Conservation (phyloP, 2,113 vertebrate species). For the Pituophis catenifer region DNA sequence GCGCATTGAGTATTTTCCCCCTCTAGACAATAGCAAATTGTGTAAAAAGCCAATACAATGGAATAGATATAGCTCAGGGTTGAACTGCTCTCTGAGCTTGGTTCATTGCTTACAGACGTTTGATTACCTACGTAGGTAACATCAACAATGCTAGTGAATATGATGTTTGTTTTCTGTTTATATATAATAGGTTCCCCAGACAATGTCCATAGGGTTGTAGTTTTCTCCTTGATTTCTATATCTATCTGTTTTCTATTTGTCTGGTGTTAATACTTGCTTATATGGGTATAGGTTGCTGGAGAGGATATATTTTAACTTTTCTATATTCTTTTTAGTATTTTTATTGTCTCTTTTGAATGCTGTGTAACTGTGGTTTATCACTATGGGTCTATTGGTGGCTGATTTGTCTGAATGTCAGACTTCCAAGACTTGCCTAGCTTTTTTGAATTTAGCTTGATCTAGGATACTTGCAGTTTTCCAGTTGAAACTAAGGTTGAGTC, state of each 20-base stretch:
- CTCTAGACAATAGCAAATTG: slow-evolving; percentile 30
- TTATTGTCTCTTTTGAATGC: background rate
- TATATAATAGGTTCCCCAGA: background rate
- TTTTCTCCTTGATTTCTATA: background rate
- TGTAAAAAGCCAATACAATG: slow-evolving; percentile 13
- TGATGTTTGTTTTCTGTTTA: background rate
- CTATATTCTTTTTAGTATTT: background rate
- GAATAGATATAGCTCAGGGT: background rate
- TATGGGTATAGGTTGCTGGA: background rate
- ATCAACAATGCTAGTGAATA: background rate
- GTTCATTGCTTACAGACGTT: background rate
- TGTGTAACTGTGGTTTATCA: background rate
- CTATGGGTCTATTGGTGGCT: background rate
- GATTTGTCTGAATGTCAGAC: too few relatives aligned
- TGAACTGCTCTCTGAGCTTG: background rate
- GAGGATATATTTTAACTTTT: background rate
- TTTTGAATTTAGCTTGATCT: background rate
- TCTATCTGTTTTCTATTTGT: background rate
- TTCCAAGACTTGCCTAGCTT: background rate
- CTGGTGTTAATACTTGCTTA: background rate
- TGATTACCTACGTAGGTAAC: background rate
- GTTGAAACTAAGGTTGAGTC: background rate
- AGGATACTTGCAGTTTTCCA: background rate
- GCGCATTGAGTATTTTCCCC: slow-evolving; percentile 9
- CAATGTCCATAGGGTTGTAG: background rate